Evolutionary conservation across 2,888 invertebrate genomes (phyloP), one percentile per base, ranked within the genome.

Genomic region (Apodemia duryi): DNA sequence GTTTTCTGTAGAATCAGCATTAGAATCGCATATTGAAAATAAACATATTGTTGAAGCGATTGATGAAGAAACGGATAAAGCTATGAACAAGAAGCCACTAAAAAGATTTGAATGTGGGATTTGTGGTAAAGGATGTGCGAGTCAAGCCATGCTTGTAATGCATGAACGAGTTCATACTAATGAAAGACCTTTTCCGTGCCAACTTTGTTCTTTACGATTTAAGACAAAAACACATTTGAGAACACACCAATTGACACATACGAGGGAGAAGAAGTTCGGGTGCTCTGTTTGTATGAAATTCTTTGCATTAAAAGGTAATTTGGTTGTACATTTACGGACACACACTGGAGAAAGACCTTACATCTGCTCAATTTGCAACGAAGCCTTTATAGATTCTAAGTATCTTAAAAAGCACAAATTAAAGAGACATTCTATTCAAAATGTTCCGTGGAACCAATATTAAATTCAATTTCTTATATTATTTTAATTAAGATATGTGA

Each of bases 221-320:
- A 92, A 92, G 72, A 92, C 92, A 0, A 92, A 91, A 75, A 92
- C 92, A 0, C 92, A 92, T 75, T 74, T 92, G 63, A 72, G 91
- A 4, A 92, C 92, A 1, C 92, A 92, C 70, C 92, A 92, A 70
- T 75, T 92, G 2, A 92, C 92, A 10, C 92, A 92, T 68, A 92
- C 92, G 0, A 80, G 92, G 11, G 92, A 92, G 66, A 92, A 92
- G 73, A 90, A 91, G 68, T 92, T 92, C 78, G 92, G 92, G 1
- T 92, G 92, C 71, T 92, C 92, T 0, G 88, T 92, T 57, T 92
- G 92, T 71, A 88, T 91, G 91, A 92, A 92, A 66, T 92, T 91
- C 77, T 92, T 92, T 76, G 91, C 92, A 0, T 70, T 92, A 4
- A 92, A 92, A 77, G 92, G 92, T 0, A 92, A 92, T 70, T 77